Evolutionary conservation across 2,797 vertebrate genomes (phyloP).

Genomic region (Anniella stebbinsi): DNA sequence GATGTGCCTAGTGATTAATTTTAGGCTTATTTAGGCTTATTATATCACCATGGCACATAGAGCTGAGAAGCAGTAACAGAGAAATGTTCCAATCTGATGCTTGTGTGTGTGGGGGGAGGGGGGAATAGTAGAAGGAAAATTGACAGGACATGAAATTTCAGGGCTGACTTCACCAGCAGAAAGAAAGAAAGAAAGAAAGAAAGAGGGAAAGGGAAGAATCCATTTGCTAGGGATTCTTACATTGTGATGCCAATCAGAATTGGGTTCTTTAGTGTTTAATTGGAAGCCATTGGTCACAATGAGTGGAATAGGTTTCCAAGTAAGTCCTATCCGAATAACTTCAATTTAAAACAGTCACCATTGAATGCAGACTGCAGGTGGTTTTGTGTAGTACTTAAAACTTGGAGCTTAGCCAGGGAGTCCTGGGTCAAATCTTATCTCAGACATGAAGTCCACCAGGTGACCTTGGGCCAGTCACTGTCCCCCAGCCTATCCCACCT

Average conservation of each 20-base stretch:
- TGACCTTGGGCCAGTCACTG: too few species aligned
- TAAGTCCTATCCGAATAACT: neutral
- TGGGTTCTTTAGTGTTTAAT: neutral
- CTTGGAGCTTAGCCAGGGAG: neutral
- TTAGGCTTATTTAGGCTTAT: conserved; percentile 48
- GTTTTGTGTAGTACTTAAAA: neutral
- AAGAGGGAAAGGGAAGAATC: neutral
- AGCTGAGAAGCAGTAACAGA: conserved; percentile 22
- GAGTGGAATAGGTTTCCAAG: neutral
- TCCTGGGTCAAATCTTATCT: neutral
- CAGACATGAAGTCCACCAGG: neutral
- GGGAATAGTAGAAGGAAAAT: conserved; percentile 5
- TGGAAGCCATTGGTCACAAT: neutral
- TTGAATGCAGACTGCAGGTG: neutral
- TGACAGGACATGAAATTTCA: conserved; percentile 1
- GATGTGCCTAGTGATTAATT: conserved; percentile 44
- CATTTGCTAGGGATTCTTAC: neutral
- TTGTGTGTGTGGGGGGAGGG: neutral
- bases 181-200: neutral
- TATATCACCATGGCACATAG: conserved; percentile 29
- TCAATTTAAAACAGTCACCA: neutral
- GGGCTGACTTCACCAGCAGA: neutral
- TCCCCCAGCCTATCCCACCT: neutral
- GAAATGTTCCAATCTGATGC: conserved; percentile 32
- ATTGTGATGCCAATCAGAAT: neutral